Evolutionary conservation across 2,888 invertebrate genomes (phyloP), one percentile per base, ranked within the genome.

Genomic region (Odontothrips loti): DNA sequence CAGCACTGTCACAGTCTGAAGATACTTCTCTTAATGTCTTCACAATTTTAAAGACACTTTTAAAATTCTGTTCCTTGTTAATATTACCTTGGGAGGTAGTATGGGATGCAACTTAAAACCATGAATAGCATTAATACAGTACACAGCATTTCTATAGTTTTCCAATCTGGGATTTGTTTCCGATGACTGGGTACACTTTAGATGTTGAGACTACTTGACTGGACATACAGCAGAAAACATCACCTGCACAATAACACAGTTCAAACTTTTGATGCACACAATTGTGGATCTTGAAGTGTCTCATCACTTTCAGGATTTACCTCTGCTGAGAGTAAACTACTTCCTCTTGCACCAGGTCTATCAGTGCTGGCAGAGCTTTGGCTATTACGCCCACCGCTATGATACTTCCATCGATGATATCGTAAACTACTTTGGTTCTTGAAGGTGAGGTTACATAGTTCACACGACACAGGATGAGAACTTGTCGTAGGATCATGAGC

Each of bases 401-500:
- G 68, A 27, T 75, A 75, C 27, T 75, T 75, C 68, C 68, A 75
- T 12, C 68, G 23, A 27, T 75, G 68, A 27, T 75, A 75, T 9
- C 68, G 68, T 75, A 75, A 27, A 27, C 68, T 75, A 27, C 68
- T 75, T 27, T 75, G 68, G 27, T 75, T 75, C 23, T 75, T 75
- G 27, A 75, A 75, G 23, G 68, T 75, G 23, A 75, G 23, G 9
- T 27, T 27, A 75, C 68, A 75, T 12, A 75, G 27, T 27, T 75
- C 68, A 75, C 68, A 75, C 1, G 68, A 75, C 27, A 75, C 68
- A 75, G 68, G 68, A 10, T 23, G 68, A 75, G 68, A 75, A 27
- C 68, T 75, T 75, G 68, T 75, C 10, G 68, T 10, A 27, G 68
- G 68, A 75, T 75, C 68, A 9, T 75, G 68, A 23, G 68, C 68